phyloP scores from a whole-genome alignment of 2,113 vertebrate genomes.

The Pangasianodon hypophthalmus region DNA sequence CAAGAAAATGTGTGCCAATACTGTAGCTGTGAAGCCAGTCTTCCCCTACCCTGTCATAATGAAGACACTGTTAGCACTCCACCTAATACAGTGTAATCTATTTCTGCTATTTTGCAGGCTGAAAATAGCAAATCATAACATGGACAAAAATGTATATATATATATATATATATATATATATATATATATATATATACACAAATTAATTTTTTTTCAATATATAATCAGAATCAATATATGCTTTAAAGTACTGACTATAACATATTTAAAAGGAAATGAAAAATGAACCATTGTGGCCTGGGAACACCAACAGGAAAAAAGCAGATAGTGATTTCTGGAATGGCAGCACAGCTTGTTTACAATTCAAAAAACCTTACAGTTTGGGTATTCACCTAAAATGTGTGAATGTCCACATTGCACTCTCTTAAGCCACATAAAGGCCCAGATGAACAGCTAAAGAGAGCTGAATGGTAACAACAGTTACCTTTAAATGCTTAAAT shows the following conservation, averaged over 20 bases:
- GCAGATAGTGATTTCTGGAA: background rate
- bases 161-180: background rate
- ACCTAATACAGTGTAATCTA: too few species aligned
- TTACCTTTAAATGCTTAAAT: background rate
- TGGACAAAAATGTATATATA: background rate
- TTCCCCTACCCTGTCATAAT: too few species aligned
- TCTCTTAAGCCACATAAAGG: background rate
- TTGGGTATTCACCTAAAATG: background rate
- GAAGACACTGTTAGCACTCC: too few species aligned
- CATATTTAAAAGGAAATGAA: too few species aligned
- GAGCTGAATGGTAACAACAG: background rate
- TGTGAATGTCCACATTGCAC: background rate
- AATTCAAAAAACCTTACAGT: background rate
- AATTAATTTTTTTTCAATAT: too few species aligned
- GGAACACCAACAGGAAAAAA: background rate
- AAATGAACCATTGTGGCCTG: too few species aligned
- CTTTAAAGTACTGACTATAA: too few species aligned
- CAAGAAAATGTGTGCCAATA: too few species aligned
- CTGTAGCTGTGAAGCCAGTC: too few species aligned
- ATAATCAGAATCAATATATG: too few species aligned
- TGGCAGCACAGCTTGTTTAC: background rate
- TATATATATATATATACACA: background rate
- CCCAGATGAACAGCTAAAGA: background rate
- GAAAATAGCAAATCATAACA: too few species aligned
- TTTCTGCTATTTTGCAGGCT: too few species aligned